Base-by-base conservation (phyloP, 2,113 vertebrate species). In the Phoenicopterus ruber region DNA sequence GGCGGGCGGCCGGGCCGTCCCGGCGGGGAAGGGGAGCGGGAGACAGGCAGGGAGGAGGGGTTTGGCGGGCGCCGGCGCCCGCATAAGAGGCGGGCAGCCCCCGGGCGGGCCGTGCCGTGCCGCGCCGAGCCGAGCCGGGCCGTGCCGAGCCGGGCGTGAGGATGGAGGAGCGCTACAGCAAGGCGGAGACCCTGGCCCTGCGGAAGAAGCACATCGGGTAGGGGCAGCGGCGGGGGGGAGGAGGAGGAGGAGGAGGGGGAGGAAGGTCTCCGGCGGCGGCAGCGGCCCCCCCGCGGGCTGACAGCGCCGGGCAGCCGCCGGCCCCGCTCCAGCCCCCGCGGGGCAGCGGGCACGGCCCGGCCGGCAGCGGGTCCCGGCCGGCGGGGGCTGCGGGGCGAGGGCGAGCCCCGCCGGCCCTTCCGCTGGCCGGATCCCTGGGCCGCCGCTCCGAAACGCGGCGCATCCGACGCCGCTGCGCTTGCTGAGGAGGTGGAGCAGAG, bases 121-220 rank as follows among this genome's bases (percentile, higher is more conserved):
- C 55, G 38, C 34, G 49, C 72, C 19, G 80, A 3, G 36, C 44
- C 1, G 65, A 5, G 34, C 32, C 54, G 55, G 5, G 31, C 72
- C 40, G 73, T 9, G 44, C 16, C 38, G 62, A 25, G 24, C 63
- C 25, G 25, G 11, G 32, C 46, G 46, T 13, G 9, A 42, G 74
- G 58, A 98, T 97, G 98, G 96, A 98, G 90, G 98, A 98, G 87
- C 93, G 87, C 36, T 97, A 99, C 49, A 97, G 97, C 82, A 99
- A 99, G 73, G 96, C 95, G 22, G 97, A 98, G 96, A 99, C 99
- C 15, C 96, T 99, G 61, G 98, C 98, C 38, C 93, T 99, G 91
- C 96, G 99, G 80, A 98, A 87, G 91, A 99, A 98, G 94, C 98
- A 99, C 93, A 98, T 99, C 62, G 99, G 99, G 99, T 99, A 97